These are phyloP conservation scores for Bambusicola thoracicus DNA, from an alignment of 2,113 vertebrate genomes.

Conservation along the genomic window DNA sequence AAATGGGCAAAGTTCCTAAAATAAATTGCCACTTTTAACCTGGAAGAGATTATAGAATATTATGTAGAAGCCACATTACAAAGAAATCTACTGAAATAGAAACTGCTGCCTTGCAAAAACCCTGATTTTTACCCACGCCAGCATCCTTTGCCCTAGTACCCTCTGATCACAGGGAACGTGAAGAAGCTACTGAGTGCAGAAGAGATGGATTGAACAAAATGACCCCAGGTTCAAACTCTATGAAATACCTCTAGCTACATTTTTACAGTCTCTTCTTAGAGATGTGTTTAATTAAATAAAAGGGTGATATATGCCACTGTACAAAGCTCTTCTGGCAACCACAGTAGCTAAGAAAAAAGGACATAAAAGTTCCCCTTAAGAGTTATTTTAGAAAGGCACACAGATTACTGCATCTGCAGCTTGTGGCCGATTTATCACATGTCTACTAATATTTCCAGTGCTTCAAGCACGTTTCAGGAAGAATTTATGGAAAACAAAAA, in stretches of 20 bases:
- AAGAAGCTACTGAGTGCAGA: slow-evolving; percentile 55
- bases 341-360: slow-evolving; percentile 9
- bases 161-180: background rate
- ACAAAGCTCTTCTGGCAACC: slow-evolving; percentile 57
- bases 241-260: slow-evolving; percentile 67
- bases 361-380: slow-evolving; percentile 68
- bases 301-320: slow-evolving; percentile 69
- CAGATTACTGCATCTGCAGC: background rate
- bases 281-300: slow-evolving; percentile 80
- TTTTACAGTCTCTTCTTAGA: slow-evolving; percentile 74
- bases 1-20: background rate
- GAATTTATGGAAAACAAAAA: background rate
- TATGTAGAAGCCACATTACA: background rate
- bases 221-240: slow-evolving; percentile 73
- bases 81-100: background rate
- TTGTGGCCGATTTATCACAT: slow-evolving; percentile 16
- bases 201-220: slow-evolving; percentile 63
- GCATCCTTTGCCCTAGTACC: background rate
- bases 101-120: background rate
- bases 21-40: background rate
- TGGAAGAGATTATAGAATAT: background rate
- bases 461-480: background rate
- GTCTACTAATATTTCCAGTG: background rate
- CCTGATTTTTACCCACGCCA: background rate
- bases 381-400: slow-evolving; percentile 74